These are phyloP conservation scores for Chionoecetes opilio DNA, from an alignment of 1,140 invertebrate species.

Conservation along the genomic window DNA sequence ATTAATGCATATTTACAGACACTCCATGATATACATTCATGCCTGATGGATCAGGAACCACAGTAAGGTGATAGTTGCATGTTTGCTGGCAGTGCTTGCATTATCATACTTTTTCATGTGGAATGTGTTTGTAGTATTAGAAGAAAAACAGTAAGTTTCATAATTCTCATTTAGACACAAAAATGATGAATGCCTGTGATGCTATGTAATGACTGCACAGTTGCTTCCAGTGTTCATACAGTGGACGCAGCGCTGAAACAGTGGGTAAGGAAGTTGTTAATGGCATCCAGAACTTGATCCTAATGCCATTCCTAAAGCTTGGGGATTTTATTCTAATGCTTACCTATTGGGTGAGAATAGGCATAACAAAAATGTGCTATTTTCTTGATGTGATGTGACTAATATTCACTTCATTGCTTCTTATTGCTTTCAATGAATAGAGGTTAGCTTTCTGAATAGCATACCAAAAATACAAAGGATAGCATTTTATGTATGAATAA, in stretches of 20 bases:
- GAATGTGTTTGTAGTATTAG: not conserved
- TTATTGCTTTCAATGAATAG: too few species aligned
- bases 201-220: not conserved
- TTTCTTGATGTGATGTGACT: too few species aligned
- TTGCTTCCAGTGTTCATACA: not conserved
- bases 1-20: constrained; percentile 72
- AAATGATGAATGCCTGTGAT: not conserved
- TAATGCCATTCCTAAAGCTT: too few species aligned
- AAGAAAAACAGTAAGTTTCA: not conserved
- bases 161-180: not conserved
- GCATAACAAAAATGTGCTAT: too few species aligned
- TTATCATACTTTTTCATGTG: not conserved
- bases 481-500: too few species aligned
- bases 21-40: constrained; percentile 78
- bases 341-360: too few species aligned
- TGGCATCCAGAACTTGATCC: too few species aligned
- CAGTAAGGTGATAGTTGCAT: constrained; percentile 78
- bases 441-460: too few species aligned
- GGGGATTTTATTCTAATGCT: too few species aligned
- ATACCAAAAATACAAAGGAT: too few species aligned
- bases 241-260: not conserved
- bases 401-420: too few species aligned
- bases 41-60: constrained; percentile 75
- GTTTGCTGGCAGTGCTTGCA: constrained; percentile 35
- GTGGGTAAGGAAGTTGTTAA: too few species aligned